These are phyloP conservation scores for Micrasema minimum DNA, from an alignment of 1,140 invertebrate species.

Conservation along the genomic window DNA sequence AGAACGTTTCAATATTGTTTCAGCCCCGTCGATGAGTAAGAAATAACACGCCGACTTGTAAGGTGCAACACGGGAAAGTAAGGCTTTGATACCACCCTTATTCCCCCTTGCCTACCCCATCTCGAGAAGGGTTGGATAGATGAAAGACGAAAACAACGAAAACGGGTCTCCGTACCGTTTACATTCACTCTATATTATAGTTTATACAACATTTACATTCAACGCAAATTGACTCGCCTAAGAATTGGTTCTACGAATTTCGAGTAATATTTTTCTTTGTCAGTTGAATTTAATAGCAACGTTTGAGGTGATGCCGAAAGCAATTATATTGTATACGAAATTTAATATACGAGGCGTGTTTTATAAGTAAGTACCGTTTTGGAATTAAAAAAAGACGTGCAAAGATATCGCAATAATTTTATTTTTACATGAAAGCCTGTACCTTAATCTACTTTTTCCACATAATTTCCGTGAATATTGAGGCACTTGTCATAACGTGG, in stretches of 20 bases:
- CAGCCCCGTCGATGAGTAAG: conserved; percentile 52
- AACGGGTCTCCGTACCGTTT: not conserved
- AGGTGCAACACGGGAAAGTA: conserved; percentile 45
- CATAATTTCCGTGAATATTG: no score
- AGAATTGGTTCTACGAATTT: conserved; percentile 6
- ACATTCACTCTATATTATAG: conserved; percentile 8
- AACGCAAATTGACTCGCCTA: conserved; percentile 3
- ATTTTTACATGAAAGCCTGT: no score
- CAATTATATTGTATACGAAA: not conserved
- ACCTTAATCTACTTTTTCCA: no score
- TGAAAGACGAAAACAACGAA: conserved; percentile 17
- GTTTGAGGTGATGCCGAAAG: not conserved
- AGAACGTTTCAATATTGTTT: conserved; percentile 54
- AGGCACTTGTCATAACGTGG: no score
- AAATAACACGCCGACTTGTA: conserved; percentile 51
- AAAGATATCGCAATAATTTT: no score
- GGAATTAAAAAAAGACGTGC: no score
- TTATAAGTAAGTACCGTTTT: no score
- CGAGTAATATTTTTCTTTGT: conserved; percentile 21
- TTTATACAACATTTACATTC: conserved; percentile 33
- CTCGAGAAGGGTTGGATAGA: not conserved
- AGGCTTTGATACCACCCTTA: conserved; percentile 27
- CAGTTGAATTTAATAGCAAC: conserved; percentile 9
- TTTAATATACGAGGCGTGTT: no score
- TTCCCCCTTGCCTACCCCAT: no score